Evolutionary conservation across 2,888 invertebrate species (phyloP).

Genomic region (Chymomyza caudatula): DNA sequence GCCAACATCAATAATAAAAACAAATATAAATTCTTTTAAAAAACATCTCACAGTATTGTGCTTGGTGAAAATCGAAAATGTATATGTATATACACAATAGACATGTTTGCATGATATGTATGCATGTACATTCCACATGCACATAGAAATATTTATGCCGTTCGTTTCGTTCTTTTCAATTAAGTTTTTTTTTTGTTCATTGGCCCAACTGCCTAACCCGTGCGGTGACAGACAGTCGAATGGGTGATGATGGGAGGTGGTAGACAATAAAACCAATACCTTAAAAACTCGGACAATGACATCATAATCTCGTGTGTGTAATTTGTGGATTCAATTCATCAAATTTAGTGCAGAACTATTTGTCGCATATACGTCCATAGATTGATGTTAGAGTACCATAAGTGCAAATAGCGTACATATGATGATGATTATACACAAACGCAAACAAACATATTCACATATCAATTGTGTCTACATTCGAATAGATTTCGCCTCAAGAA

Average conservation of each 20-base stretch:
- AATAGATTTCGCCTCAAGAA: not conserved
- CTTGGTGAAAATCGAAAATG: conserved; percentile 3
- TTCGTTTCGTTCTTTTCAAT: not conserved
- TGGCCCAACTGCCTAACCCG: not conserved
- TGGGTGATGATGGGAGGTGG: not conserved
- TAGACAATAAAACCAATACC: not conserved
- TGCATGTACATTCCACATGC: not conserved
- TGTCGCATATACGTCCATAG: no score
- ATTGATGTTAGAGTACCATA: no score
- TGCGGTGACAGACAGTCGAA: not conserved
- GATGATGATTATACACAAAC: not conserved
- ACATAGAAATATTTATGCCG: not conserved
- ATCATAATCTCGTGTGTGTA: not conserved
- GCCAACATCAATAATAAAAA: not conserved
- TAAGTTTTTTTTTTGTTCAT: not conserved
- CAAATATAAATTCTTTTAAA: conserved; percentile 3
- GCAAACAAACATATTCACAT: no score
- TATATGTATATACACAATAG: not conserved
- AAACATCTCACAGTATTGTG: not conserved
- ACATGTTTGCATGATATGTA: not conserved
- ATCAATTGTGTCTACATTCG: not conserved
- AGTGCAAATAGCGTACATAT: not conserved
- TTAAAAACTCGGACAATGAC: not conserved
- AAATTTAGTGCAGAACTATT: not conserved
- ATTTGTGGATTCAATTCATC: not conserved